Evolutionary conservation across 1,140 invertebrate species (phyloP), one percentile per base, ranked within the genome.

Genomic region (Drosophila albomicans): DNA sequence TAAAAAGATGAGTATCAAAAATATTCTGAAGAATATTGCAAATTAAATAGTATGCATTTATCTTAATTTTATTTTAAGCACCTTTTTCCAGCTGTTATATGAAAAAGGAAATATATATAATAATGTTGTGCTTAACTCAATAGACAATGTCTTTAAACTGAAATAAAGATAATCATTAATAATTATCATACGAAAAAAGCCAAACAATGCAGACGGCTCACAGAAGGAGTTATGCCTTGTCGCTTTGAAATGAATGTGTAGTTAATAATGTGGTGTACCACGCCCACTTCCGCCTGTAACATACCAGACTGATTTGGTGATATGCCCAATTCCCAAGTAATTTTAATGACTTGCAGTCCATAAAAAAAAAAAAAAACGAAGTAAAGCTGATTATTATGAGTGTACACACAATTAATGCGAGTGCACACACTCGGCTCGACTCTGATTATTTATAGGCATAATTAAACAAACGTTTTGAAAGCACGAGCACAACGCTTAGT

Each of bases 361-460:
- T 62, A 80, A 66, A 81, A 67, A 65, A 75, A 67, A 65, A 75
- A 66, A 61, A 70, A 62, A 68, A 0, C 20, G 3, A 70, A 65
- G n/a, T 51, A 56, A 73, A 73, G 63, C 54, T 75, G 77, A 84
- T 84, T 84, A 84, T 77, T 85, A 70, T 66, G 77, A 85, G 81
- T 84, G 62, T 58, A 77, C 48, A 68, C 78, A 56, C 78, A 86
- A 79, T 76, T 86, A 86, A 85, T 85, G 78, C 75, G 65, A 63
- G 75, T 64, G 72, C 71, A 72, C 82, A 85, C 72, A 79, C 72
- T 80, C 84, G 54, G 59, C 41, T 43, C 41, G 41, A n/a, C 67
- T 59, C 77, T 65, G 80, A 89, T 88, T 88, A 84, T 88, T 89
- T 87, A 88, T 87, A 82, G 84, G 85, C 85, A 78, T 89, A 88